A percentile compares a stretch with the other conserved stretches of the same genome.
Conservation (phyloP, 1,140 invertebrate species). For the Helicoverpa zea region DNA sequence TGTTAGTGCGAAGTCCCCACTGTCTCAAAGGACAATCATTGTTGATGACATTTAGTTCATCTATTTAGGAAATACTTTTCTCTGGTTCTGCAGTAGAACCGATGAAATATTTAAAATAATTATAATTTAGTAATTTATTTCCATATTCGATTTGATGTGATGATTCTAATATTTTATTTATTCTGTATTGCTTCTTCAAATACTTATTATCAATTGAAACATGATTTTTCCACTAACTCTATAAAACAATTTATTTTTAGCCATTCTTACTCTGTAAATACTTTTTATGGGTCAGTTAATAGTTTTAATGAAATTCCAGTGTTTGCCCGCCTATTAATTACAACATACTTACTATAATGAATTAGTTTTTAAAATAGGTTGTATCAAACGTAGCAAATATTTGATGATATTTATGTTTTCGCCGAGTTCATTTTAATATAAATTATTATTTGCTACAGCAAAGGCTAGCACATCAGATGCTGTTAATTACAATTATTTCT, state of each 20-base stretch:
- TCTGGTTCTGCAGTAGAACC: background rate
- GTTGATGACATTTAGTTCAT: too few relatives aligned
- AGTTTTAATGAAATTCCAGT: constrained; percentile 50
- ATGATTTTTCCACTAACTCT: too few relatives aligned
- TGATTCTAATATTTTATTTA: constrained; percentile 15
- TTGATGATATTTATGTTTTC: background rate
- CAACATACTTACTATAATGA: constrained; percentile 17
- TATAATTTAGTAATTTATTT: background rate
- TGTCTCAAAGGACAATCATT: background rate
- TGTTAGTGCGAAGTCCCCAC: background rate
- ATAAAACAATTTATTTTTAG: constrained; percentile 9
- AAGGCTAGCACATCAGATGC: too few relatives aligned
- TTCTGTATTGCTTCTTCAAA: background rate
- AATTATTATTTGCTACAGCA: background rate
- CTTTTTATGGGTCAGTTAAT: constrained; percentile 22
- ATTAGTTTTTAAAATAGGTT: constrained; percentile 19
- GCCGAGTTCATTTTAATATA: background rate
- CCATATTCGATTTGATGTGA: constrained; percentile 15
- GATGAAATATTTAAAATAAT: background rate
- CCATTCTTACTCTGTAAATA: constrained; percentile 18
- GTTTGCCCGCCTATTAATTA: constrained; percentile 50
- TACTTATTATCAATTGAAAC: too few relatives aligned
- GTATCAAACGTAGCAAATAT: constrained; percentile 3
- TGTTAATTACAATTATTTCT: too few relatives aligned
- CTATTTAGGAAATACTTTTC: background rate